Evolutionary conservation across 2,888 invertebrate genomes (phyloP).

Genomic region (Melolontha melolontha): DNA sequence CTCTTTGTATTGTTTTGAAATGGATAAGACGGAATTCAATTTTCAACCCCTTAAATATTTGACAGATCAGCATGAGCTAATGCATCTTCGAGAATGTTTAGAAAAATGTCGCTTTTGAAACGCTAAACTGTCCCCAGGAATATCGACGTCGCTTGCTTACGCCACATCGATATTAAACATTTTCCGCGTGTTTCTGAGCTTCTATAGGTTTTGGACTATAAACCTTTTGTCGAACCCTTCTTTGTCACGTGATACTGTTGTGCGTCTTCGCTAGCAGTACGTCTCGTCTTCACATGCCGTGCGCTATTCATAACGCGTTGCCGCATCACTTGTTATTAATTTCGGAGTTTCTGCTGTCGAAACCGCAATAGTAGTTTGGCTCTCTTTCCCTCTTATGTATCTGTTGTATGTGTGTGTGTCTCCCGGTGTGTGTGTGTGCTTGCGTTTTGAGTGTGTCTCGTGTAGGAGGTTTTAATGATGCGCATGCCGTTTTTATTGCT

Average conservation of each 20-base stretch:
- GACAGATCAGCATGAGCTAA: too few species aligned
- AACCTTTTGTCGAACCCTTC: conserved; percentile 1
- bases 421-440: conserved; percentile 4
- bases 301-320: conserved; percentile 2
- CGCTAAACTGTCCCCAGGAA: conserved; percentile 15
- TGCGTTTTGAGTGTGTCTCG: conserved; percentile 24
- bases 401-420: too few species aligned
- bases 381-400: neutral
- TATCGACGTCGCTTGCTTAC: conserved; percentile 6
- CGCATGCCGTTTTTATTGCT: conserved; percentile 34
- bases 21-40: too few species aligned
- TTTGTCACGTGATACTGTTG: conserved; percentile 35
- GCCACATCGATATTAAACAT: conserved; percentile 26
- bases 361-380: neutral
- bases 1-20: too few species aligned
- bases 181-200: conserved; percentile 23
- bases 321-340: conserved; percentile 21
- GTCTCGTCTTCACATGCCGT: conserved; percentile 13
- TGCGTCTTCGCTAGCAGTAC: conserved; percentile 3
- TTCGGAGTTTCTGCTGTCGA: conserved; percentile 23
- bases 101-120: conserved; percentile 35
- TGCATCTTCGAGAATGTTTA: too few species aligned
- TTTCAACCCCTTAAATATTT: too few species aligned
- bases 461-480: conserved; percentile 32
- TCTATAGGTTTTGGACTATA: neutral